These are phyloP conservation scores for Atopsyche davidsoni DNA, from an alignment of 1,140 invertebrate species.

Conservation along the genomic window DNA sequence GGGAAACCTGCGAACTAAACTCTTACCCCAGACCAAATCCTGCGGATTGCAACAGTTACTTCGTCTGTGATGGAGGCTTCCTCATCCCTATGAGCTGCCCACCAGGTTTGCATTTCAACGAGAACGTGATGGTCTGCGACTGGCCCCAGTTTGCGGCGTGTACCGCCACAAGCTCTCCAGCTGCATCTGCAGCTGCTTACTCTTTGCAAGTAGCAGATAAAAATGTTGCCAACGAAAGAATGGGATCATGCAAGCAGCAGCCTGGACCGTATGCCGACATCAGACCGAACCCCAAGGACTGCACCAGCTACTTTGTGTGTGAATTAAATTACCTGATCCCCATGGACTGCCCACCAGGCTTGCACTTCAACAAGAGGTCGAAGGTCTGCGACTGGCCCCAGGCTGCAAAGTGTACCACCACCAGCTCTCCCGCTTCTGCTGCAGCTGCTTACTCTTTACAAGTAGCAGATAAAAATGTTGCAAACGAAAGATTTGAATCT, in stretches of 20 bases:
- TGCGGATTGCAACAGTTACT: conserved; percentile 51
- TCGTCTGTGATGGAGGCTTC: conserved; percentile 47
- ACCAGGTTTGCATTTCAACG: conserved; percentile 36
- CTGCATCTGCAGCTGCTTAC: no score
- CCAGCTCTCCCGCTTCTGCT: no score
- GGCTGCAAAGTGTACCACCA: conserved; percentile 12
- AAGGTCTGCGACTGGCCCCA: conserved; percentile 14
- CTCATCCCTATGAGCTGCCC: conserved; percentile 48
- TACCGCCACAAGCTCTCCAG: no score
- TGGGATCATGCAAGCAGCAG: no score
- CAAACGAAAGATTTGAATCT: no score
- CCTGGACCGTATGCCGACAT: conserved; percentile 14
- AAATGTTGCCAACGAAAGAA: no score
- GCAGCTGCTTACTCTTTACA: no score
- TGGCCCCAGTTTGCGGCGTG: no score
- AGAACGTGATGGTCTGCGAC: conserved; percentile 11
- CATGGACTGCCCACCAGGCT: conserved; percentile 44
- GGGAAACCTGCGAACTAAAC: no score
- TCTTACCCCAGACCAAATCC: conserved; percentile 46
- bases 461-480: no score
- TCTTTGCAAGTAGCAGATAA: no score
- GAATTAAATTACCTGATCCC: conserved; percentile 40
- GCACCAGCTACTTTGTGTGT: conserved; percentile 56
- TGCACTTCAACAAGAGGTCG: conserved; percentile 34
- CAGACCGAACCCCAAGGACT: conserved; percentile 46